phyloP scores from a whole-genome alignment of 2,797 vertebrate genomes.

The Sebastes flavidus region DNA sequence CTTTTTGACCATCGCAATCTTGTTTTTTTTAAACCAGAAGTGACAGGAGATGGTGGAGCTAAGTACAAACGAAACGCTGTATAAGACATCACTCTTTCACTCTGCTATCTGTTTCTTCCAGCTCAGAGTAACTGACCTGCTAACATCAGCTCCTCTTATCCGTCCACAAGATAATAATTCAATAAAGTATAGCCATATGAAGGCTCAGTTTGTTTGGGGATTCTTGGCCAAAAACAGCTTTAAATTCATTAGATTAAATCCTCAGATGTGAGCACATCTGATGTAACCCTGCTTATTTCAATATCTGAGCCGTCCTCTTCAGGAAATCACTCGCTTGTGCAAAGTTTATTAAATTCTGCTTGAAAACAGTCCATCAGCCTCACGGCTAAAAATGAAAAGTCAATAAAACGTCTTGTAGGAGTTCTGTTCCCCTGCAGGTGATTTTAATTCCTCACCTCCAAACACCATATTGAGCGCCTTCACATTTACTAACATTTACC shows the following conservation, averaged over 20 bases:
- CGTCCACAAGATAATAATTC: background rate
- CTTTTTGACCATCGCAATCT: too few relatives aligned
- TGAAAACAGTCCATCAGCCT: slow-evolving; percentile 19
- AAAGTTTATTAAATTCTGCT: slow-evolving; percentile 19
- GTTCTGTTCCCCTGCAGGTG: slow-evolving; percentile 6
- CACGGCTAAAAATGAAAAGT: slow-evolving; percentile 30
- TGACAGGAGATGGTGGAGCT: too few relatives aligned
- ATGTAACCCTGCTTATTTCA: background rate
- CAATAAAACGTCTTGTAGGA: slow-evolving; percentile 31
- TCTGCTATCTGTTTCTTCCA: background rate
- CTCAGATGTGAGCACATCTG: background rate
- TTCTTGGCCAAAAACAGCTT: background rate
- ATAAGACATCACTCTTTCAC: background rate
- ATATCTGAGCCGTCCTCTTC: background rate
- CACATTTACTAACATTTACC: slow-evolving; percentile 7
- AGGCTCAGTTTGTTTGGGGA: background rate
- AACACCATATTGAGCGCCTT: slow-evolving; percentile 21
- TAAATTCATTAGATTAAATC: background rate
- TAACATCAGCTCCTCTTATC: background rate
- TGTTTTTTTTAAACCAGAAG: too few relatives aligned
- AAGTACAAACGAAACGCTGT: too few relatives aligned
- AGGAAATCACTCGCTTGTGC: slow-evolving; percentile 17
- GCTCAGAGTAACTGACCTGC: background rate
- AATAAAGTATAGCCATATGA: background rate
- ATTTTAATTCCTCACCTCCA: slow-evolving; percentile 19